Conservation (phyloP, 1,140 invertebrate genomes). For the Calephelis nemesis region DNA sequence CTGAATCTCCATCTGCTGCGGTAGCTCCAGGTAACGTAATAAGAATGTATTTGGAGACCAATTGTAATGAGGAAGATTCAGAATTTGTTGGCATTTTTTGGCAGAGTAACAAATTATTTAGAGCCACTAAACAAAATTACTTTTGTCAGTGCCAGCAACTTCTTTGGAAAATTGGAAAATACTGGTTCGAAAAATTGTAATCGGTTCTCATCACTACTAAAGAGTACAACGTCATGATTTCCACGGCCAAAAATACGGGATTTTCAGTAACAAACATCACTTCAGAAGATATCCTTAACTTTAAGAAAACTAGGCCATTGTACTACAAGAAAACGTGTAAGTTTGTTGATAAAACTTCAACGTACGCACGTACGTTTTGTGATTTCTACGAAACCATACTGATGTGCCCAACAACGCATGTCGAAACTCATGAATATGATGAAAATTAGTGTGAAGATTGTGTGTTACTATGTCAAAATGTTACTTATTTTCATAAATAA, state of each 20-base stretch:
- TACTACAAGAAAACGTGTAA: constrained; percentile 10
- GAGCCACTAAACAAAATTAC: too few species aligned
- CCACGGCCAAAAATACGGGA: constrained; percentile 3
- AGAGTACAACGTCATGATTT: constrained; percentile 10
- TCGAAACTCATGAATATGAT: constrained; percentile 10
- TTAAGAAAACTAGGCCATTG: constrained; percentile 6
- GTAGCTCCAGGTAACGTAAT: too few species aligned
- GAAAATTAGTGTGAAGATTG: constrained; percentile 1
- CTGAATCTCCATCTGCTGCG: too few species aligned
- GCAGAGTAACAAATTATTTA: too few species aligned
- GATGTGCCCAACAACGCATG: constrained; percentile 1
- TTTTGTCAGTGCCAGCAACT: too few species aligned
- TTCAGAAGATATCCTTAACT: not conserved
- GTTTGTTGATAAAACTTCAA: constrained; percentile 11
- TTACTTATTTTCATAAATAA: constrained; percentile 11
- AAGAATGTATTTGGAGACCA: too few species aligned
- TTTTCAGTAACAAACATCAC: constrained; percentile 10
- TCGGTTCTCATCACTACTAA: not conserved
- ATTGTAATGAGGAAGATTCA: too few species aligned
- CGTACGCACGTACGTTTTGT: too few species aligned
- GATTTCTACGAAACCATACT: constrained; percentile 7
- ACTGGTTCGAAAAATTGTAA: too few species aligned
- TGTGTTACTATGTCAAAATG: constrained; percentile 6
- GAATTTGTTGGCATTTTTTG: too few species aligned
- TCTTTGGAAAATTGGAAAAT: too few species aligned